These are phyloP conservation scores for Stictonetta naevosa DNA, from an alignment of 2,113 vertebrate species.

Conservation along the genomic window DNA sequence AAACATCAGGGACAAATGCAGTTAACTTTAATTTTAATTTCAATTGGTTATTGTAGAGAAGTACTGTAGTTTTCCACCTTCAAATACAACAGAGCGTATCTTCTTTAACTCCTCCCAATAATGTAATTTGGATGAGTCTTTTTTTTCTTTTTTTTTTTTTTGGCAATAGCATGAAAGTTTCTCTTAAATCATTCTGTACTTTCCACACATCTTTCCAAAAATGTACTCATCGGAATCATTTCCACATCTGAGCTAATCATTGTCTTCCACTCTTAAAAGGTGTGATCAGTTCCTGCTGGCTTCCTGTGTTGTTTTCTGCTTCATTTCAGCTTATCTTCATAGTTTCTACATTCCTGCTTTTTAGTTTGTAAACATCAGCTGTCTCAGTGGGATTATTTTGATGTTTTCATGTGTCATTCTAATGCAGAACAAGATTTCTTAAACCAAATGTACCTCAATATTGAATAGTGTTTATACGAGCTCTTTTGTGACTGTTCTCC, in stretches of 20 bases:
- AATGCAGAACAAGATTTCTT: neutral
- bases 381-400: neutral
- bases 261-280: neutral
- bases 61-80: neutral
- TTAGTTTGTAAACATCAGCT: neutral
- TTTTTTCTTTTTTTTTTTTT: neutral
- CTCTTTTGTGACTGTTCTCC: neutral
- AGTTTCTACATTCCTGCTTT: neutral
- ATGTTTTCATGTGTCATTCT: neutral
- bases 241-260: neutral
- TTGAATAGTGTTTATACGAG: neutral
- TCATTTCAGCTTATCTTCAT: neutral
- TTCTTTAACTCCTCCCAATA: neutral
- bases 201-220: conserved; percentile 51
- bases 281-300: neutral
- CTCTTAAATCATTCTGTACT: conserved; percentile 10
- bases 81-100: neutral
- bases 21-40: neutral
- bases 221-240: neutral
- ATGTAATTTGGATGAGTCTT: conserved; percentile 3
- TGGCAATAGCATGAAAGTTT: neutral
- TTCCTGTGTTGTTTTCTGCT: neutral
- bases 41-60: neutral
- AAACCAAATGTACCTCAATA: neutral
- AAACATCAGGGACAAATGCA: neutral